Evolutionary conservation across 2,797 vertebrate genomes (phyloP), one percentile per base, ranked within the genome.

Genomic region (Anabacerthia variegaticeps): DNA sequence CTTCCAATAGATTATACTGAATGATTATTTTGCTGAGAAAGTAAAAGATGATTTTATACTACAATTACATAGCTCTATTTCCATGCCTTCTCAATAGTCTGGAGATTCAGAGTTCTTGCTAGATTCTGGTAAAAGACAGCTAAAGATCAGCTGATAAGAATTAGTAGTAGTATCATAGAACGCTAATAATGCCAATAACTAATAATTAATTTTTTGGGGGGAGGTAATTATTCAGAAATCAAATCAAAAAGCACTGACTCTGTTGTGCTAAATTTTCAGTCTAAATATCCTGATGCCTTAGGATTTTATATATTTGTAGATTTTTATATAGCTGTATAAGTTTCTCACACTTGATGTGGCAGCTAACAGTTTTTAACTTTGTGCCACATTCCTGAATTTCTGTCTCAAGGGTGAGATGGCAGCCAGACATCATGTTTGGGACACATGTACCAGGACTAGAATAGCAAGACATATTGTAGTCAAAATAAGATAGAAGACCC

Each of bases 21-120:
- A 48, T 54, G 24, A 90, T 93, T 77, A 78, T 82, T 92, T 97
- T 95, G 61, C 76, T 96, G 54, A 81, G 72, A 65, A 66, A 86
- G 14, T 11, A 73, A 2, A 14, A 88, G 48, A 55, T 73, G 4
- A 43, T 67, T 81, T 88, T 68, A 74, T 10, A 14, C n/a, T 37
- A 15, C 21, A 39, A 10, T 55, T 71, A 69, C 15, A 11, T 19
- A 37, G 11, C 13, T 72, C 18, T 74, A 23, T 41, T 91, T 83
- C 55, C n/a, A 26, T 44, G 36, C 11, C 39, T 69, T 84, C 55
- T 92, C 39, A 37, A 8, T 30, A 39, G 52, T 23, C 14, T 11
- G 77, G 81, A 68, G 49, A 65, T 59, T 71, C 52, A 80, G 37
- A 36, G 14, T 44, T 83, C 58, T 92, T 89, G 24, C 26, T 51